These are phyloP conservation scores for Mystacornis crossleyi DNA, from an alignment of 2,113 vertebrate genomes.

Conservation along the genomic window DNA sequence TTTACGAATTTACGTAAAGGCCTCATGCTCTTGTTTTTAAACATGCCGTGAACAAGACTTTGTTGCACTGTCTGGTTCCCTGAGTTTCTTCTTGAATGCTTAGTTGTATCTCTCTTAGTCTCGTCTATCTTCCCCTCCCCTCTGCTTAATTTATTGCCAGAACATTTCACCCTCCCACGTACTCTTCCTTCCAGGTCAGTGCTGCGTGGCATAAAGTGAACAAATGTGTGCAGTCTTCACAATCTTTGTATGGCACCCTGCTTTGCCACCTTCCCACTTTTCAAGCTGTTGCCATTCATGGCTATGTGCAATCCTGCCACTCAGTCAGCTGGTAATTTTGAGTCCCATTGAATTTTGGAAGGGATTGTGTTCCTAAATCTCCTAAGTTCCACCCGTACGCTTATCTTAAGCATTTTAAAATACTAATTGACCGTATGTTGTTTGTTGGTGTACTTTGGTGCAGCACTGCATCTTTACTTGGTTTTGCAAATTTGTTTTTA, in stretches of 20 bases:
- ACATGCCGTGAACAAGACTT: neutral
- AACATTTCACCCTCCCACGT: slow-evolving; percentile 49
- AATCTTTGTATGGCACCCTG: slow-evolving; percentile 24
- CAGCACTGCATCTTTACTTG: neutral
- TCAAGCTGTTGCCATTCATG: slow-evolving; percentile 39
- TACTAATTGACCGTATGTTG: neutral
- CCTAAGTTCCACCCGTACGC: neutral
- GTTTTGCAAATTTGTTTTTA: neutral
- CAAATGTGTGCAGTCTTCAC: slow-evolving; percentile 55
- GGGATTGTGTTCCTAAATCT: neutral
- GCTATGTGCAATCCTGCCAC: neutral
- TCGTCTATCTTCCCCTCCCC: neutral
- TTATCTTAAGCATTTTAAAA: neutral
- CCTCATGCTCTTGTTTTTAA: neutral
- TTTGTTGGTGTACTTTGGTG: neutral
- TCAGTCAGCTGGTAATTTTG: neutral
- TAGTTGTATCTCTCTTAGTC: neutral
- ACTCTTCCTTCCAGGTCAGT: slow-evolving; percentile 61
- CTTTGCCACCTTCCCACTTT: slow-evolving; percentile 61
- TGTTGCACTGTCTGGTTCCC: neutral
- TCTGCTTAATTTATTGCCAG: slow-evolving; percentile 23
- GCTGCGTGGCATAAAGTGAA: slow-evolving; percentile 57
- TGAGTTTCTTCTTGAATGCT: neutral
- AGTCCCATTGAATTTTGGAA: neutral
- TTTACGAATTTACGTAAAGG: neutral